phyloP scores from a whole-genome alignment of 92 coral and sea anemone species.

The Desmophyllum pertusum region DNA sequence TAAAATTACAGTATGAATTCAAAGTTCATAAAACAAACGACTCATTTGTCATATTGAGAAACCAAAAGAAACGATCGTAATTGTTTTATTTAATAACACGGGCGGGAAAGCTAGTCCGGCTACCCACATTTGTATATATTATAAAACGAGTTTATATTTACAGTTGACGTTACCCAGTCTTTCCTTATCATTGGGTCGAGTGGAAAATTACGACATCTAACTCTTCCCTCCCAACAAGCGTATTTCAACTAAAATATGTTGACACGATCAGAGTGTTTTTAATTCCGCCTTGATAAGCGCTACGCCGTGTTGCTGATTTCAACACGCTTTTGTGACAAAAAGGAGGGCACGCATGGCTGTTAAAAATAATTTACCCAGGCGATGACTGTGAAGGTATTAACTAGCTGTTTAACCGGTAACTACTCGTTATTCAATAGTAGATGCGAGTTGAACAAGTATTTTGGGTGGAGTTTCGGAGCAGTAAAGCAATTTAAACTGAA shows the following conservation, averaged over 20 bases:
- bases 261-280: neutral
- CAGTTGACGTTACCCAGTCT: slow-evolving; percentile 13
- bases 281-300: neutral
- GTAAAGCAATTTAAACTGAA: neutral
- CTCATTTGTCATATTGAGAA: too few species aligned
- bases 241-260: slow-evolving; percentile 18
- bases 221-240: slow-evolving; percentile 8
- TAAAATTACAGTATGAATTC: neutral
- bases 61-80: too few species aligned
- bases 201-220: slow-evolving; percentile 26
- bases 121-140: neutral
- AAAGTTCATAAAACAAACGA: neutral
- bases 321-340: neutral
- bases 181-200: slow-evolving; percentile 20
- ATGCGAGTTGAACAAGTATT: neutral
- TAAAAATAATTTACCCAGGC: neutral
- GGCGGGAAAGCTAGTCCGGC: neutral
- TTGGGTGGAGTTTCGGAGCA: slow-evolving; percentile 16
- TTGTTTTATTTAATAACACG: too few species aligned
- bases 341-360: neutral
- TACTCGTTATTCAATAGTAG: neutral
- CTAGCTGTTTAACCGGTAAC: neutral
- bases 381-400: neutral
- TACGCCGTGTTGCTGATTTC: slow-evolving; percentile 2
- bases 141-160: neutral